A percentile compares a stretch with the other conserved stretches of the same genome.
Evolutionary conservation across 2,113 vertebrate species (phyloP).

Genomic region (Balaenoptera acutorostrata): DNA sequence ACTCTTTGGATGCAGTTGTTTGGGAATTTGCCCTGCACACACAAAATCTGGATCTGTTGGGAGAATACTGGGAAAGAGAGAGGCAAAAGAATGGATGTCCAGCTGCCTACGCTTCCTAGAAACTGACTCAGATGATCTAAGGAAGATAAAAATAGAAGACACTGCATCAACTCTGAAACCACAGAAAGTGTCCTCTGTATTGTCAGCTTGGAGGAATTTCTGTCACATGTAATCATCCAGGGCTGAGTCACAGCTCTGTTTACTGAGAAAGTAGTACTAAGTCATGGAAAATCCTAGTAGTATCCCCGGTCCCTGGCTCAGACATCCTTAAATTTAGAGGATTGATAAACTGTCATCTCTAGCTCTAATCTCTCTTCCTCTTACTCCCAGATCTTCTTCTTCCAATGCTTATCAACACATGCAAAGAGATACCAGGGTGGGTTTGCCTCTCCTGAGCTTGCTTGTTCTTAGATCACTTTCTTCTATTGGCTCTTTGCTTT

Average conservation of each 20-base stretch:
- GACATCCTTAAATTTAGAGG: neutral
- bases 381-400: neutral
- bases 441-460: neutral
- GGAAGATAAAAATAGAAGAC: neutral
- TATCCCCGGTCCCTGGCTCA: neutral
- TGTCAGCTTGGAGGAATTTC: neutral
- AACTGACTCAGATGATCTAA: neutral
- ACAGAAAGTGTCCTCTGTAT: neutral
- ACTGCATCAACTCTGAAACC: neutral
- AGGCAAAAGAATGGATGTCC: neutral
- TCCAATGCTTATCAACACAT: neutral
- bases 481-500: neutral
- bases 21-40: neutral
- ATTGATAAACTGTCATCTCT: neutral
- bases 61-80: neutral
- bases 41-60: neutral
- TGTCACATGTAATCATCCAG: neutral
- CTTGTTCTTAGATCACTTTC: neutral
- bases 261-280: neutral
- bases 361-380: neutral
- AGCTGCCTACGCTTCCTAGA: neutral
- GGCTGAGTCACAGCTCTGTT: neutral
- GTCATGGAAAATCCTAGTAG: neutral
- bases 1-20: neutral
- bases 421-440: neutral